Percentiles rank a stretch among this genome's conserved stretches.
Conservation (phyloP, 1,140 invertebrate genomes). For the Aphelenchoides avenae region DNA sequence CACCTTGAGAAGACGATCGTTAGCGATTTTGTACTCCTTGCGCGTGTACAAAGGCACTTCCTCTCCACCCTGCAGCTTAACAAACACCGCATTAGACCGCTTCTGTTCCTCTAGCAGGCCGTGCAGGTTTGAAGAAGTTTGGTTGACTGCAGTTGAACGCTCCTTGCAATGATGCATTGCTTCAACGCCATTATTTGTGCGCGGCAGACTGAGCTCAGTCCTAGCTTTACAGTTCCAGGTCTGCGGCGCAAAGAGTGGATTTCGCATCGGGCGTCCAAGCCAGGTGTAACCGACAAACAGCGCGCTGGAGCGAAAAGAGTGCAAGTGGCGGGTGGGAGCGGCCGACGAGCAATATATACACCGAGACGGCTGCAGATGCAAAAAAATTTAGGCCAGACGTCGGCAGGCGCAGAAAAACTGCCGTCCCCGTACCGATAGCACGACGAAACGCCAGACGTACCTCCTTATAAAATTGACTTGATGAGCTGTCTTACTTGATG, state of each 20-base stretch:
- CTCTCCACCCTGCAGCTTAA: slow-evolving; percentile 1
- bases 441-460: no score
- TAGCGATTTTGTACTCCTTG: background rate
- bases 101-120: slow-evolving; percentile 2
- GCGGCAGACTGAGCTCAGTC: slow-evolving; percentile 3
- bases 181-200: slow-evolving; percentile 12
- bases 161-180: slow-evolving; percentile 6
- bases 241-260: background rate
- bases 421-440: no score
- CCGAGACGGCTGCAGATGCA: no score
- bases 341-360: no score
- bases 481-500: no score
- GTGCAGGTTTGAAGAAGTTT: slow-evolving; percentile 3
- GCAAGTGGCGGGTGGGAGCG: no score
- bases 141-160: no score
- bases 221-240: slow-evolving; percentile 19
- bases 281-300: no score
- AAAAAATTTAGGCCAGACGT: no score
- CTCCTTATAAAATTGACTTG: no score
- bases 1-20: background rate
- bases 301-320: no score
- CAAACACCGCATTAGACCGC: slow-evolving; percentile 3
- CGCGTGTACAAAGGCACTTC: background rate
- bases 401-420: no score
- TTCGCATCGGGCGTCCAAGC: slow-evolving; percentile 11